Percentiles rank a stretch among this genome's conserved stretches.
Evolutionary conservation across 2,113 vertebrate species (phyloP).

Genomic region (Rhynchomys soricoides): DNA sequence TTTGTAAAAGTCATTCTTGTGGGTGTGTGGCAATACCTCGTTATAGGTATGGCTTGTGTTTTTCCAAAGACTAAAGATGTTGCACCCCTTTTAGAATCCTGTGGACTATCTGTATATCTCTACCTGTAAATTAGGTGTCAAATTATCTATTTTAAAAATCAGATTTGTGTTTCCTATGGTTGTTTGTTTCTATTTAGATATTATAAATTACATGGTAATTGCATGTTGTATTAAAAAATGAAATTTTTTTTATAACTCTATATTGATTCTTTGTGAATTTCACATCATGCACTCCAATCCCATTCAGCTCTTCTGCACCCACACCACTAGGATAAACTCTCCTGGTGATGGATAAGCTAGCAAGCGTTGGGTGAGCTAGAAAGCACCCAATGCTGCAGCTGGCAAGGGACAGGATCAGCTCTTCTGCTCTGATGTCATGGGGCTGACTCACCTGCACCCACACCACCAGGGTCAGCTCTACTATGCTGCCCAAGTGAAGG

Average conservation of each 20-base stretch:
- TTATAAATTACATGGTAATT: neutral
- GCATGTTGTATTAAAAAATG: neutral
- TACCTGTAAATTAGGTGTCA: neutral
- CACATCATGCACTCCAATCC: neutral
- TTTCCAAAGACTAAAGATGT: neutral
- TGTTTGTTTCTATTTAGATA: slow-evolving; percentile 19
- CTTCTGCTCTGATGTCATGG: too few species aligned
- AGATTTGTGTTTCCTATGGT: neutral
- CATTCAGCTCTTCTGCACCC: neutral
- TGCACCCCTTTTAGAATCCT: neutral
- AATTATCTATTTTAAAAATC: neutral
- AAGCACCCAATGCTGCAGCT: neutral
- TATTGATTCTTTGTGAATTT: neutral
- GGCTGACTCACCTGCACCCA: too few species aligned
- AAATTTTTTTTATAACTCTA: neutral
- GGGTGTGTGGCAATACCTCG: neutral
- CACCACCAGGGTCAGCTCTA: too few species aligned
- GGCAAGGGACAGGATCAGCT: too few species aligned
- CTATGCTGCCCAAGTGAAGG: too few species aligned
- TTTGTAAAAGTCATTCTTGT: slow-evolving; percentile 4
- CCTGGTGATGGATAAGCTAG: too few species aligned
- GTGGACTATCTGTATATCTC: neutral
- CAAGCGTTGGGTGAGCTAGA: neutral
- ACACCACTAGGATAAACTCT: neutral
- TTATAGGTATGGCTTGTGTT: neutral